phyloP scores from a whole-genome alignment of 2,888 invertebrate genomes.

The Drosophila formosana region DNA sequence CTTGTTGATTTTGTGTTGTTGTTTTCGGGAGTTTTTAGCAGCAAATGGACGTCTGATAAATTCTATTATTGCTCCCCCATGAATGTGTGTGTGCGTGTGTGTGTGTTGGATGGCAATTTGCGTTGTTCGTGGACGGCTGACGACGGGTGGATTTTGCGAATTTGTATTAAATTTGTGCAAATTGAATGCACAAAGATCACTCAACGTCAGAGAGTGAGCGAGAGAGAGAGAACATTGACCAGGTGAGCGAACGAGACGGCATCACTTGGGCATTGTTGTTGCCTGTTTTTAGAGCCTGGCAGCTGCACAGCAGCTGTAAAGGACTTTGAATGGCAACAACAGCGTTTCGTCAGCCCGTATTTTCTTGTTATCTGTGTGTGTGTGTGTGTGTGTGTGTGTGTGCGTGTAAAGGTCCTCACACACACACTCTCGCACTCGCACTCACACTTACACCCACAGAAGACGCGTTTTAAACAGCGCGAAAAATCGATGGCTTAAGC shows the following conservation, averaged over 20 bases:
- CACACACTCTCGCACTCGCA: slow-evolving; percentile 9
- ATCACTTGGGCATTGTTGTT: slow-evolving; percentile 34
- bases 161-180: slow-evolving; percentile 54
- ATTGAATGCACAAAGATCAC: slow-evolving; percentile 66
- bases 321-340: slow-evolving; percentile 39
- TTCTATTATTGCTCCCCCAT: slow-evolving; percentile 70
- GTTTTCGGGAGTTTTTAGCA: slow-evolving; percentile 44
- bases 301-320: slow-evolving; percentile 45
- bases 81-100: slow-evolving; percentile 16
- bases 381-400: slow-evolving; percentile 22
- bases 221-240: slow-evolving; percentile 16
- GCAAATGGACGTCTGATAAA: slow-evolving; percentile 57
- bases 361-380: slow-evolving; percentile 30
- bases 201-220: slow-evolving; percentile 5
- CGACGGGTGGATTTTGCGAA: slow-evolving; percentile 52
- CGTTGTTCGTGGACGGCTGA: slow-evolving; percentile 64
- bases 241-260: slow-evolving; percentile 47
- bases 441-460: slow-evolving; percentile 9
- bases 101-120: slow-evolving; percentile 71
- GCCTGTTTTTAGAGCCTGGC: slow-evolving; percentile 34
- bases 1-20: slow-evolving; percentile 44
- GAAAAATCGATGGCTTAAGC: slow-evolving; percentile 61
- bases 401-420: slow-evolving; percentile 43
- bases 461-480: slow-evolving; percentile 61
- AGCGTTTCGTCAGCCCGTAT: slow-evolving; percentile 32